phyloP scores from a whole-genome alignment of 2,797 vertebrate genomes.

The Lithobates pipiens region DNA sequence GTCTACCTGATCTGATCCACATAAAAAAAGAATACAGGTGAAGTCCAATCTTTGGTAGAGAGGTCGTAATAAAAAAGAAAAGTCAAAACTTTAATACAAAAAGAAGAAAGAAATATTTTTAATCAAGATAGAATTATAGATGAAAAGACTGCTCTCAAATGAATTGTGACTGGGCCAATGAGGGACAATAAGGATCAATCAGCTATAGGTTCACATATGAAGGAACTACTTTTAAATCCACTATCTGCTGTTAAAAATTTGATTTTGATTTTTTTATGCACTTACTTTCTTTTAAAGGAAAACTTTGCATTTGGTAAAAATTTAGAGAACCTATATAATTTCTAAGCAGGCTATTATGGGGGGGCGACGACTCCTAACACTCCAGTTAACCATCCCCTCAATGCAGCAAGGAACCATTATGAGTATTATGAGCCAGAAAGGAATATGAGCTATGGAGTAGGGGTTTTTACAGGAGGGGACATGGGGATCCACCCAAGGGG shows the following conservation, averaged over 20 bases:
- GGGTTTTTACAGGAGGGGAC: no score
- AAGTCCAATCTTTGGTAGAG: neutral
- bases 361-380: no score
- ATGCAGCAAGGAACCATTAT: no score
- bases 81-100: neutral
- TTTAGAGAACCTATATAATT: no score
- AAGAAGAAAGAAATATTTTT: neutral
- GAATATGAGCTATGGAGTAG: no score
- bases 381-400: no score
- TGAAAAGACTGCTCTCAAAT: neutral
- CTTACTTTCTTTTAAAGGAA: neutral
- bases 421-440: no score
- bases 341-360: no score
- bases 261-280: neutral
- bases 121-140: neutral
- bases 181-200: neutral
- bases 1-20: constrained; percentile 8
- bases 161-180: neutral
- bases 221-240: neutral
- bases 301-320: neutral
- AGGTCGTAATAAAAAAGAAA: neutral
- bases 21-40: neutral
- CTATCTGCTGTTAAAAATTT: neutral
- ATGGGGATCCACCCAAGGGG: no score
- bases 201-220: neutral